Conservation (phyloP, 92 coral and sea anemone genomes). For the Palythoa caribaeorum region DNA sequence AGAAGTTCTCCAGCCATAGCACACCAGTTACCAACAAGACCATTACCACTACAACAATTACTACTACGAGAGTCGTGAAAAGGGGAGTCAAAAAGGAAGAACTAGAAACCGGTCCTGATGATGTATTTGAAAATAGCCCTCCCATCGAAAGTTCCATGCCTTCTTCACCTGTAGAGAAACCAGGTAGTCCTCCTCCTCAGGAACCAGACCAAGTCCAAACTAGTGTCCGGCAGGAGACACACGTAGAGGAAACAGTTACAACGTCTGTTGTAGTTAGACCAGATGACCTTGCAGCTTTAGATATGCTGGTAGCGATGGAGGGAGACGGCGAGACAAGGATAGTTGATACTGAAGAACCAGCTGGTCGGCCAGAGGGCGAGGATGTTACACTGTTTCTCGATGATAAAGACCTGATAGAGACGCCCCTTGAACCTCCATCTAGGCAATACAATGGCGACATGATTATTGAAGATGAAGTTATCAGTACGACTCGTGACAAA, state of each 20-base stretch:
- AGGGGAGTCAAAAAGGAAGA: conserved; percentile 8
- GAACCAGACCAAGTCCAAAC: conserved; percentile 16
- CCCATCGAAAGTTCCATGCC: conserved; percentile 18
- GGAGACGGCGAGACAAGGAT: not conserved
- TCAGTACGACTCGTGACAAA: conserved; percentile 12
- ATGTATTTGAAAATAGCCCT: conserved; percentile 16
- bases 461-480: conserved; percentile 19
- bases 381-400: not conserved
- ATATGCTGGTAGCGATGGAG: conserved; percentile 3
- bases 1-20: conserved; percentile 32
- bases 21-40: conserved; percentile 34
- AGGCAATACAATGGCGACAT: conserved; percentile 18
- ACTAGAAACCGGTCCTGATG: conserved; percentile 17
- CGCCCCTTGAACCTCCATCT: conserved; percentile 9
- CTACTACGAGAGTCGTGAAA: conserved; percentile 30
- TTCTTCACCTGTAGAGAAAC: conserved; percentile 22
- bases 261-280: conserved; percentile 33
- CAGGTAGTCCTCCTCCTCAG: not conserved
- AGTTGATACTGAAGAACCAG: not conserved
- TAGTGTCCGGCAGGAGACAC: conserved; percentile 11
- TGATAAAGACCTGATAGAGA: not conserved
- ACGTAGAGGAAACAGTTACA: conserved; percentile 41
- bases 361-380: conserved; percentile 8
- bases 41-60: conserved; percentile 17
- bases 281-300: conserved; percentile 19